phyloP scores from a whole-genome alignment of 2,113 vertebrate species.

The Athene noctua region DNA sequence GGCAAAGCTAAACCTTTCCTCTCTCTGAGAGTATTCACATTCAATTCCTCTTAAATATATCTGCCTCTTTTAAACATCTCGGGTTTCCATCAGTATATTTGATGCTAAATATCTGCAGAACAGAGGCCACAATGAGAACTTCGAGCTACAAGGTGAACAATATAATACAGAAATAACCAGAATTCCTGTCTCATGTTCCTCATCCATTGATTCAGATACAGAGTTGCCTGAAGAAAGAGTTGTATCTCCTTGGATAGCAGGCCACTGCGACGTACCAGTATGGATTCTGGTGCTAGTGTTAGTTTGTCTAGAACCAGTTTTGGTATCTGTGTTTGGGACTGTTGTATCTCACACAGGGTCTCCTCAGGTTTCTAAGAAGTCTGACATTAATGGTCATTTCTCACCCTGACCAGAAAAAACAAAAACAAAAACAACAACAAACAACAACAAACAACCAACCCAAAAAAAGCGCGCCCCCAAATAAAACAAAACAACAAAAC shows the following conservation, averaged over 20 bases:
- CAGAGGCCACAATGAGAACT: not conserved
- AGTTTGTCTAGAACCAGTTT: not conserved
- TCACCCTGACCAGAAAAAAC: not conserved
- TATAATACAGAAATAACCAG: not conserved
- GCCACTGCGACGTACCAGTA: not conserved
- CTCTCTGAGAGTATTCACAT: not conserved
- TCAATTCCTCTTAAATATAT: not conserved
- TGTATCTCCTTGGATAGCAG: not conserved
- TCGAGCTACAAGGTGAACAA: not conserved
- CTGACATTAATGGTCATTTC: not conserved
- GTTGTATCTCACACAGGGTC: not conserved
- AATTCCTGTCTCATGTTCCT: not conserved
- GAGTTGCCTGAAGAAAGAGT: not conserved
- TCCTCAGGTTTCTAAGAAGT: not conserved
- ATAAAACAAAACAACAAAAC: not conserved
- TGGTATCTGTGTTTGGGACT: not conserved
- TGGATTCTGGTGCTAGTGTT: not conserved
- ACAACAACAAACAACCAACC: too few relatives aligned
- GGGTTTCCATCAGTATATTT: not conserved
- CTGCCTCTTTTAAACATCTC: not conserved
- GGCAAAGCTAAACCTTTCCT: not conserved
- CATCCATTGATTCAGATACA: not conserved
- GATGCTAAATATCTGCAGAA: not conserved
- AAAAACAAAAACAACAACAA: too few relatives aligned
- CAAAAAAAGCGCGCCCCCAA: too few relatives aligned